Base-by-base conservation (phyloP, 1,140 invertebrate species). In the Antheraea mylitta region DNA sequence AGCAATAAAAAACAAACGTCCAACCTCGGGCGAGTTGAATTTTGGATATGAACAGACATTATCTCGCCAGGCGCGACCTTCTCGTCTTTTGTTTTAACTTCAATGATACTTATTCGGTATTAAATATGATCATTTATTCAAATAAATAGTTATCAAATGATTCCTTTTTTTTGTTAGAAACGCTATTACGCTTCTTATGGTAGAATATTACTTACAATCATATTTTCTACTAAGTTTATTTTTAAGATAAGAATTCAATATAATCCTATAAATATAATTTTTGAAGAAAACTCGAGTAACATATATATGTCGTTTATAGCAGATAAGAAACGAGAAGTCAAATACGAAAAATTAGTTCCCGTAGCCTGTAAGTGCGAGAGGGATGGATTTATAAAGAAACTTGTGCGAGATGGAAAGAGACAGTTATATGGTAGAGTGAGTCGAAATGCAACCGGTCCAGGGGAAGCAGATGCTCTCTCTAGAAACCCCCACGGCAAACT, bases 281-380 rank as follows among this genome's bases (percentile, higher is more conserved):
- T 30, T 30, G 4, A 30, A 30, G 4, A 4, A 30, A 2, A 30
- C 1, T 2, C 1, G 22, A 30, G 22, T 30, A 30, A 30, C 22
- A 30, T 30, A 30, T 30, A 30, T 30, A 30, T 68, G 71, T 72
- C 74, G 74, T 78, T 79, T 80, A 71, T 73, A 79, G 72, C 74
- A 82, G 79, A 86, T 89, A 87, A 82, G 13, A 0, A 53, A 86
- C 77, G 77, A 83, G 73, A 83, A 85, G 92, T 93, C 91, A 93
- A 89, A 93, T 87, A 92, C 85, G 86, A 90, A 92, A 93, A 93
- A 93, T 93, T 92, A 92, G 92, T 92, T 92, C 85, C 22, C 90
- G 83, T 90, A 83, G 86, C 71, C 78, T 71, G 72, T 69, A 66
- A 58, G 87, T 81, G 80, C 58, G 79, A 89, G 64, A 58, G 80